A percentile compares a stretch with the other conserved stretches of the same genome.
Evolutionary conservation across 2,797 vertebrate genomes (phyloP).

Genomic region (Betta splendens): DNA sequence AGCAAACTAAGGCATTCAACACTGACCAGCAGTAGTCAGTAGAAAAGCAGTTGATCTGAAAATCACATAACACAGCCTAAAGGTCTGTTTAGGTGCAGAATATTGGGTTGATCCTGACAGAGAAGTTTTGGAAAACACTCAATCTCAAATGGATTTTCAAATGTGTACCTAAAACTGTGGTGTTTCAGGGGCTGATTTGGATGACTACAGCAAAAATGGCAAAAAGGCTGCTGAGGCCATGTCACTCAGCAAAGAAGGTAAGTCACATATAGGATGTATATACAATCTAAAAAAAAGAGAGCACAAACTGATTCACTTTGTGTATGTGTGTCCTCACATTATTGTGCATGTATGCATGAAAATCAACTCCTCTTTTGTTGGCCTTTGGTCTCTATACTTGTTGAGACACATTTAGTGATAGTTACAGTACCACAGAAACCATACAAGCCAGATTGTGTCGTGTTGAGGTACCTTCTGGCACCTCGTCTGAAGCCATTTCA

Average conservation of each 20-base stretch:
- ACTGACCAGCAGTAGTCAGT: conserved; percentile 7
- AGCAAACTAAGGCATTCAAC: not conserved
- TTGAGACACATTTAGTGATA: not conserved
- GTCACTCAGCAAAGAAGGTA: conserved; percentile 95
- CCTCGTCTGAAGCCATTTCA: conserved; percentile 11
- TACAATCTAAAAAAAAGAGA: not conserved
- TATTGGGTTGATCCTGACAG: conserved; percentile 7
- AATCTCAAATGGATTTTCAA: conserved; percentile 1
- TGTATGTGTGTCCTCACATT: not conserved
- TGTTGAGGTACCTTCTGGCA: conserved; percentile 20
- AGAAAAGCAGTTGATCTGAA: conserved; percentile 34
- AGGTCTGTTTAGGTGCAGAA: conserved; percentile 16
- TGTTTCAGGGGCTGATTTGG: conserved; percentile 82
- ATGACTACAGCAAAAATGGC: conserved; percentile 87
- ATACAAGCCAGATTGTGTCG: conserved; percentile 5
- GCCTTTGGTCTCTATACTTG: conserved; percentile 7
- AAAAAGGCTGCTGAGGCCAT: conserved; percentile 90
- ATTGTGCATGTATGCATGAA: not conserved
- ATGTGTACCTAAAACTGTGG: conserved; percentile 38
- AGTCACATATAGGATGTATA: conserved; percentile 35
- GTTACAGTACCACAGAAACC: not conserved
- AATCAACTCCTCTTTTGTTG: not conserved
- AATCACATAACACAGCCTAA: conserved; percentile 24
- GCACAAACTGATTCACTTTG: too few relatives aligned
- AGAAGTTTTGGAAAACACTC: conserved; percentile 8